Conservation (phyloP, 2,888 invertebrate genomes). For the Standfussiana lucernea region DNA sequence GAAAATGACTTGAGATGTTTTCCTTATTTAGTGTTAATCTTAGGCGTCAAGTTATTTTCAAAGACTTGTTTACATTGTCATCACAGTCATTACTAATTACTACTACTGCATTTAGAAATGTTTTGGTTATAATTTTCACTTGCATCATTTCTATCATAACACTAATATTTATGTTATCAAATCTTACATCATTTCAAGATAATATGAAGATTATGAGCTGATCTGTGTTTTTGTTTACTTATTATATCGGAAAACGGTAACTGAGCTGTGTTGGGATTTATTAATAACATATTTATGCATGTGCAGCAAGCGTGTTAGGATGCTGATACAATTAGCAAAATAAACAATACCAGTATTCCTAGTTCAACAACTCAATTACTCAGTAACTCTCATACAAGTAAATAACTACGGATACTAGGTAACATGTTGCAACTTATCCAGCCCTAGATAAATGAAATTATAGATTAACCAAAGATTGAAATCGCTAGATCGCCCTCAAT, state of each 20-base stretch:
- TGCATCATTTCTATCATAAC: background rate
- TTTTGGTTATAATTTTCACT: constrained; percentile 6
- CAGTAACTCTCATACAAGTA: too few relatives aligned
- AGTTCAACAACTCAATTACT: too few relatives aligned
- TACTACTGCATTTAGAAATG: background rate
- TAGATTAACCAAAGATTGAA: background rate
- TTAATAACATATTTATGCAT: constrained; percentile 18
- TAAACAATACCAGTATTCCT: background rate
- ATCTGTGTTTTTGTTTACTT: constrained; percentile 15
- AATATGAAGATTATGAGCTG: constrained; percentile 5
- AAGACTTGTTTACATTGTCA: constrained; percentile 4
- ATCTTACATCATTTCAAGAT: constrained; percentile 8
- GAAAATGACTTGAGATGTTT: background rate
- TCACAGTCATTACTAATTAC: background rate
- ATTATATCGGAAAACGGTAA: constrained; percentile 1
- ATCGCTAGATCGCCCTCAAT: background rate
- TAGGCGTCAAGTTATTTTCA: background rate
- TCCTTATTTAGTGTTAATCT: background rate
- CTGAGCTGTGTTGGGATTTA: background rate
- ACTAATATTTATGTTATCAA: constrained; percentile 11
- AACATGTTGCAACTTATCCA: background rate
- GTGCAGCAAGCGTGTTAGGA: background rate
- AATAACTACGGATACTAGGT: too few relatives aligned
- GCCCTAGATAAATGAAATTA: background rate
- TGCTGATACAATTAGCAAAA: background rate